phyloP scores from a whole-genome alignment of 2,888 invertebrate genomes.

The Sisyra terminalis region DNA sequence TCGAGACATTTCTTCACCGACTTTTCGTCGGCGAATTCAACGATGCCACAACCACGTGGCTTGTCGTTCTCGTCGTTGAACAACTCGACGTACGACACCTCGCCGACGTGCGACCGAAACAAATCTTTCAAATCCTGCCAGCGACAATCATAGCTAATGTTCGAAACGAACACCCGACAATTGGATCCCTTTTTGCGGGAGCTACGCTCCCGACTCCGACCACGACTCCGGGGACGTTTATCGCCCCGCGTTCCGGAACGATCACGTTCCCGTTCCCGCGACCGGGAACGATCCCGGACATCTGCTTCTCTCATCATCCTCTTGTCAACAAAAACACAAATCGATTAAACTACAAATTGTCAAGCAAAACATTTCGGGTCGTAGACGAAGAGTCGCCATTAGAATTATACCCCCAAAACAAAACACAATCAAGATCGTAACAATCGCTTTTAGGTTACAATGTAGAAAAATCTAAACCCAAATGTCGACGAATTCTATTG shows the following conservation, averaged over 20 bases:
- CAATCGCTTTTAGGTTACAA: no score
- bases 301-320: no score
- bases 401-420: no score
- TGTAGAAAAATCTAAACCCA: no score
- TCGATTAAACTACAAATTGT: no score
- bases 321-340: no score
- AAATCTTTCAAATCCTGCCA: constrained; percentile 98
- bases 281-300: constrained; percentile 24
- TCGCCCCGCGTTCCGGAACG: constrained; percentile 30
- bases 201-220: constrained; percentile 21
- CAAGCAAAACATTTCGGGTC: no score
- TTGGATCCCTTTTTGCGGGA: constrained; percentile 25
- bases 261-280: constrained; percentile 40
- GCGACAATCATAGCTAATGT: constrained; percentile 92
- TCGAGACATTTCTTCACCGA: constrained; percentile 84
- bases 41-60: constrained; percentile 87
- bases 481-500: no score
- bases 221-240: constrained; percentile 35
- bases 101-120: constrained; percentile 77
- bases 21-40: constrained; percentile 79
- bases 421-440: no score
- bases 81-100: constrained; percentile 87
- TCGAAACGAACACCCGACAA: constrained; percentile 67
- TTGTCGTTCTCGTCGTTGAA: constrained; percentile 89
- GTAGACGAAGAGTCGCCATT: no score